Evolutionary conservation across 2,888 invertebrate species (phyloP).

Genomic region (Calameuta idolon): DNA sequence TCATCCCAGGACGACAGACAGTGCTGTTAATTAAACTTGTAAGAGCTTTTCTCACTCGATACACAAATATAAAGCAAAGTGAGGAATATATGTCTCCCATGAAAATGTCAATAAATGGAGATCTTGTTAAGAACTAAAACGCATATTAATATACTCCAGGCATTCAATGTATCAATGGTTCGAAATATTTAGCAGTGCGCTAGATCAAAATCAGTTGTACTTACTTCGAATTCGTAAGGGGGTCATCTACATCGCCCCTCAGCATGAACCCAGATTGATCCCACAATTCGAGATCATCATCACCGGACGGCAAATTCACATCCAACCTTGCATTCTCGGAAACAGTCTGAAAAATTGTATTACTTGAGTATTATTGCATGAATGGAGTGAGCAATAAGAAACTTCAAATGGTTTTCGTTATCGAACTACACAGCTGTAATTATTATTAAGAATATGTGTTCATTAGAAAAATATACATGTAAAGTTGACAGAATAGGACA

Average conservation of each 20-base stretch:
- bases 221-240: conserved; percentile 62
- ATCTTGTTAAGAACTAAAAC: not conserved
- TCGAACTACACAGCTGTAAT: not conserved
- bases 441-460: not conserved
- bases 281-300: conserved; percentile 82
- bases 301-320: conserved; percentile 70
- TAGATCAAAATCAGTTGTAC: conserved; percentile 19
- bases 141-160: not conserved
- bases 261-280: conserved; percentile 80
- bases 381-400: not conserved
- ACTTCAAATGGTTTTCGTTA: not conserved
- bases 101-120: not conserved
- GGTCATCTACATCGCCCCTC: conserved; percentile 76
- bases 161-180: not conserved
- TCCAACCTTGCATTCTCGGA: conserved; percentile 76
- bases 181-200: not conserved
- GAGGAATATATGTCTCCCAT: not conserved
- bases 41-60: not conserved
- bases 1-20: not conserved
- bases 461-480: not conserved
- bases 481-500: not conserved
- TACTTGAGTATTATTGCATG: not conserved
- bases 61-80: not conserved
- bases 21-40: not conserved
- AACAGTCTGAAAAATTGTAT: conserved; percentile 71